Percentiles rank a stretch among this genome's conserved stretches.
phyloP scores from a whole-genome alignment of 2,113 vertebrate species.

The Paradoxurus hermaphroditus region DNA sequence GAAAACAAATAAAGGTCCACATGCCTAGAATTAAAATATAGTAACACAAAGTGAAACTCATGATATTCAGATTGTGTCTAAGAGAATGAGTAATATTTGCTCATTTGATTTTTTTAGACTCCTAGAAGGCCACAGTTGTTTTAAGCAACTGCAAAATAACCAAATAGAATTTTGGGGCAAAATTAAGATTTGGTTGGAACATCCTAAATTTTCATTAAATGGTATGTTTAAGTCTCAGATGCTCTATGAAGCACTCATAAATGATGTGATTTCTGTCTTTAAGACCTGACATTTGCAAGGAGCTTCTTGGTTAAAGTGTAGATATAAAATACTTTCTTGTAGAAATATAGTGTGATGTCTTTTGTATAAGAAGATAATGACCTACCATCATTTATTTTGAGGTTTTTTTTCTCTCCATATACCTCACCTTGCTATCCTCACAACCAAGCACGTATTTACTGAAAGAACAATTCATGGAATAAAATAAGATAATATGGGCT shows the following conservation, averaged over 20 bases:
- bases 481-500: neutral
- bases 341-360: neutral
- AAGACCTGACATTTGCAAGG: conserved; percentile 31
- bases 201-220: conserved; percentile 41
- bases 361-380: conserved; percentile 10
- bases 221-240: conserved; percentile 21
- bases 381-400: conserved; percentile 13
- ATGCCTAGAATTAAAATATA: neutral
- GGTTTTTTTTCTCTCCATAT: neutral
- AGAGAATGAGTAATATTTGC: neutral
- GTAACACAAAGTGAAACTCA: neutral
- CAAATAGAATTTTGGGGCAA: conserved; percentile 45
- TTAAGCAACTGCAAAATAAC: conserved; percentile 56
- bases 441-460: neutral
- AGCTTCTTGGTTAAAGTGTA: neutral
- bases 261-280: conserved; percentile 1
- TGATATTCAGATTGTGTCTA: neutral
- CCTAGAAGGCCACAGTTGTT: neutral
- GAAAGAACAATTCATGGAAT: neutral
- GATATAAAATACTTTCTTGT: neutral
- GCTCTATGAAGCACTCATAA: conserved; percentile 18
- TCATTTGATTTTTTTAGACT: conserved; percentile 22
- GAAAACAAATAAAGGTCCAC: neutral
- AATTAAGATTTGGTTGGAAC: conserved; percentile 37
- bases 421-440: neutral